Base-by-base conservation (phyloP, 2,888 invertebrate genomes). In the Drosophila atripex region DNA sequence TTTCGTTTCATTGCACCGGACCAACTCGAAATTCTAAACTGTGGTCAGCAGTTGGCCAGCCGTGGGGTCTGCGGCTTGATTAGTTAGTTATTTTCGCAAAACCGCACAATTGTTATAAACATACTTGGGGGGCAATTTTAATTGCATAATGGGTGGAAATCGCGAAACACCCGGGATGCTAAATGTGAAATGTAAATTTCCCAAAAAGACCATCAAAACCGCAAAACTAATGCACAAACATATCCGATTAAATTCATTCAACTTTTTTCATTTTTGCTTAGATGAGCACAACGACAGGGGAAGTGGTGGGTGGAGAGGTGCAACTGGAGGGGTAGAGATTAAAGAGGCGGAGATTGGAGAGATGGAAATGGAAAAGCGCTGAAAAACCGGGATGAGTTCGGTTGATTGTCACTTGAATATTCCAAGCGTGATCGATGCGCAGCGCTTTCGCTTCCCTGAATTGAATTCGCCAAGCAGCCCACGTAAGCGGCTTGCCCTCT, bases 351-450 rank as follows among this genome's bases (percentile, higher is more conserved):
- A 35, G 11, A 35, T 35, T 35, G 14, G 25, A 50, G 32, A 5
- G 39, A 16, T 30, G 18, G 35, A 23, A 30, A 50, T 21, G 43
- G 43, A 21, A 43, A 43, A 21, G 41, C 41, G 41, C 11, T 16
- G 18, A 18, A 18, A 41, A 39, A 14, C 39, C 12, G 41, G 23
- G 45, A 38, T 39, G 28, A 9, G 45, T n/a, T 16, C 41, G 52
- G 50, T 45, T 68, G 63, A 71, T 79, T 79, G 80, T 78, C 86
- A 86, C 88, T 83, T 87, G 64, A 86, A 87, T 79, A 87, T 86
- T 76, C 83, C 51, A 71, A 45, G 77, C 83, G 86, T 84, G 88
- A 87, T 85, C 88, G 86, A 78, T 82, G 74, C 80, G 56, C 60
- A 73, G 55, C 58, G 58, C 72, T 72, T 47, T 49, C 52, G 51